phyloP scores from a whole-genome alignment of 2,888 invertebrate species.

The Suillia variegata region DNA sequence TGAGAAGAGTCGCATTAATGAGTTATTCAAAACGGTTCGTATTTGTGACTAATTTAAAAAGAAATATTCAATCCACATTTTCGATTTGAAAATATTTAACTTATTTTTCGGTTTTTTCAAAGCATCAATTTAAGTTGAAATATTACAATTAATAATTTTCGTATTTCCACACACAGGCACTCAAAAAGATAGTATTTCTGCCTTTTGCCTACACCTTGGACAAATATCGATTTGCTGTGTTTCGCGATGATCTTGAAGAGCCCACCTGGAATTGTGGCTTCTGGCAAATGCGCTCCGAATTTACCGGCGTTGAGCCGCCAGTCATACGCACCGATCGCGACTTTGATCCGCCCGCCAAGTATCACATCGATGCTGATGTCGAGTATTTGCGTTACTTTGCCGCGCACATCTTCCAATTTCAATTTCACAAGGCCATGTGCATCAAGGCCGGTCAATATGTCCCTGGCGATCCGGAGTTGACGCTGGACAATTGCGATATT shows the following conservation, averaged over 20 bases:
- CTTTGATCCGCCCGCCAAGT: conserved; percentile 79
- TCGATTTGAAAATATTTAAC: not conserved
- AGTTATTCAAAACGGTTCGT: conserved; percentile 63
- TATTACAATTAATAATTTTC: no score
- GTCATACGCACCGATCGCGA: conserved; percentile 68
- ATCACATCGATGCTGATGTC: conserved; percentile 73
- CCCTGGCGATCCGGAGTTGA: conserved; percentile 68
- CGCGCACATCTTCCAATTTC: conserved; percentile 79
- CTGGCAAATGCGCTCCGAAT: conserved; percentile 68
- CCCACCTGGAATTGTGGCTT: conserved; percentile 71
- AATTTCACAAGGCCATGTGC: conserved; percentile 75
- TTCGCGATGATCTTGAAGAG: conserved; percentile 66
- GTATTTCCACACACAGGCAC: conserved; percentile 40
- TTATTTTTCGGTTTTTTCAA: not conserved
- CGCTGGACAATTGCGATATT: conserved; percentile 85
- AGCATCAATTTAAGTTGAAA: not conserved
- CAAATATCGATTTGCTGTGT: conserved; percentile 72
- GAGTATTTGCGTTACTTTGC: conserved; percentile 76
- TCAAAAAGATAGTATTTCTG: conserved; percentile 72
- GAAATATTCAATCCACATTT: not conserved
- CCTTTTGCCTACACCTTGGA: conserved; percentile 75
- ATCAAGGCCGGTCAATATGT: conserved; percentile 78
- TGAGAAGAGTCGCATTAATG: conserved; percentile 69
- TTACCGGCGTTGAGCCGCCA: conserved; percentile 72
- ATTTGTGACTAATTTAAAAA: not conserved